These are phyloP conservation scores for Oryzaephilus surinamensis DNA, from an alignment of 1,140 invertebrate species.

Conservation along the genomic window DNA sequence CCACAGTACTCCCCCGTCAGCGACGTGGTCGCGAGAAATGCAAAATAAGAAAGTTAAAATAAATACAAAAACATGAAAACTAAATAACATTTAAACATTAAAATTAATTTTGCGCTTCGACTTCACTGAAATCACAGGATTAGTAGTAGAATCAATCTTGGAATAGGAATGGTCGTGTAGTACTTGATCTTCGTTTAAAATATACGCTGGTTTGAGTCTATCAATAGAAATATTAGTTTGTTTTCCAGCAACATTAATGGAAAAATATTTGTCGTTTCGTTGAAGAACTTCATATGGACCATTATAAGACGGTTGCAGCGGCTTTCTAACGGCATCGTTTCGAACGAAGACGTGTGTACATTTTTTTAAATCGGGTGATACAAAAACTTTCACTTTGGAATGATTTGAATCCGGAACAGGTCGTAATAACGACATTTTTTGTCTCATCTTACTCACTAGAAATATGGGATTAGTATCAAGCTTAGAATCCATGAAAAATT, in stretches of 20 bases:
- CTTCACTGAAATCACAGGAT: too few relatives aligned
- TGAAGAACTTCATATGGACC: conserved; percentile 32
- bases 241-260: conserved; percentile 10
- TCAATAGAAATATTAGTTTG: too few relatives aligned
- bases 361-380: conserved; percentile 19
- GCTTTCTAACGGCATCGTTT: conserved; percentile 24
- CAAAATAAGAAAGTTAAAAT: too few relatives aligned
- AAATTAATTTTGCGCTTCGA: too few relatives aligned
- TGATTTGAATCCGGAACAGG: conserved; percentile 12
- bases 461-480: not conserved
- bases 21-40: too few relatives aligned
- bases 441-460: not conserved
- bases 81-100: too few relatives aligned
- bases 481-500: conserved; percentile 23
- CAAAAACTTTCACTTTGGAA: conserved; percentile 14
- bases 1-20: too few relatives aligned
- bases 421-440: not conserved
- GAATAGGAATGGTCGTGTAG: too few relatives aligned
- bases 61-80: too few relatives aligned
- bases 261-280: conserved; percentile 5
- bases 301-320: conserved; percentile 33
- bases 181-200: too few relatives aligned
- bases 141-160: too few relatives aligned
- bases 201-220: too few relatives aligned
- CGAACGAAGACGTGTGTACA: conserved; percentile 31